phyloP scores from a whole-genome alignment of 2,888 invertebrate species.

The Drosophila paramelanica region DNA sequence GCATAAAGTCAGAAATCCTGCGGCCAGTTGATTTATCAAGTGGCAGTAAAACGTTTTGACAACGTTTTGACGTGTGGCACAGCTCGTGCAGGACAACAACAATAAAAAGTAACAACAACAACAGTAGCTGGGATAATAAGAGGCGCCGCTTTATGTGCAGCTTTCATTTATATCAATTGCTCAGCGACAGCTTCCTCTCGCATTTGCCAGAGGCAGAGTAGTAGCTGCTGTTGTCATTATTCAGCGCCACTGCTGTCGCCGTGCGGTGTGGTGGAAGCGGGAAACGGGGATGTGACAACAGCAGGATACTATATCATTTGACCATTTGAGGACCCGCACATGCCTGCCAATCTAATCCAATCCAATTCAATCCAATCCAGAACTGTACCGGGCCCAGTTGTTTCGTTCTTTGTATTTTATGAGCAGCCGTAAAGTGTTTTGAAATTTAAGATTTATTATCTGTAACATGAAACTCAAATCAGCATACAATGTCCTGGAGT shows the following conservation, averaged over 20 bases:
- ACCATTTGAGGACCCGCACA: constrained; percentile 58
- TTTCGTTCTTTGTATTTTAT: constrained; percentile 64
- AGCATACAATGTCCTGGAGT: constrained; percentile 32
- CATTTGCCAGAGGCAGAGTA: constrained; percentile 10
- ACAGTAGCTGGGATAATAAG: constrained; percentile 49
- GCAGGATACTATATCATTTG: constrained; percentile 41
- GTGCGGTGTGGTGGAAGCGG: neutral
- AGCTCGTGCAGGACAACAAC: neutral
- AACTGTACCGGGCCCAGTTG: constrained; percentile 17
- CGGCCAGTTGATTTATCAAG: constrained; percentile 70
- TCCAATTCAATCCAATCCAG: neutral
- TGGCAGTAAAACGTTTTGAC: constrained; percentile 62
- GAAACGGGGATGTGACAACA: neutral
- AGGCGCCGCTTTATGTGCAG: constrained; percentile 62
- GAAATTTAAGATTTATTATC: constrained; percentile 81
- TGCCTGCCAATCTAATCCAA: no score
- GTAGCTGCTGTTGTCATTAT: constrained; percentile 53
- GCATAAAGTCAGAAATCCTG: constrained; percentile 62
- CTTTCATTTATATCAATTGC: constrained; percentile 78
- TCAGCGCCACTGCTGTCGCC: constrained; percentile 26
- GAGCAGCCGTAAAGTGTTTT: constrained; percentile 73
- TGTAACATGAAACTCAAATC: constrained; percentile 70
- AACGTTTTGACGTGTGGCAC: constrained; percentile 58
- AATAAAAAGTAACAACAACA: neutral
- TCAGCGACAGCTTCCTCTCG: constrained; percentile 26